phyloP scores from a whole-genome alignment of 2,113 vertebrate genomes.

The Balaeniceps rex region DNA sequence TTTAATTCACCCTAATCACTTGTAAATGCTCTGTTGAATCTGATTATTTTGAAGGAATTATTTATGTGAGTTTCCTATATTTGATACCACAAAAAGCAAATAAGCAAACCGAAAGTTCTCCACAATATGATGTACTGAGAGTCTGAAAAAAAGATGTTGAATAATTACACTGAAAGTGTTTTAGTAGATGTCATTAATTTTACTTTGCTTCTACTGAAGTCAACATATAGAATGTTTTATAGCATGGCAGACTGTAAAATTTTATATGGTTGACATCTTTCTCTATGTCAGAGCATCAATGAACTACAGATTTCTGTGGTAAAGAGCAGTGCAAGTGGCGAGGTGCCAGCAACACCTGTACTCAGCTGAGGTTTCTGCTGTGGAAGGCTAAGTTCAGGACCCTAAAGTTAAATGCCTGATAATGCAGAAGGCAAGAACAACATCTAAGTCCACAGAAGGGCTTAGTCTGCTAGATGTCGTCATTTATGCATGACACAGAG shows the following conservation, averaged over 20 bases:
- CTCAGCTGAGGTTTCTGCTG: background rate
- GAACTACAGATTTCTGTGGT: background rate
- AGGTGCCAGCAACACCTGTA: background rate
- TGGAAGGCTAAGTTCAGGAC: background rate
- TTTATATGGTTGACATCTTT: background rate
- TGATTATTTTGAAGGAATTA: constrained; percentile 38
- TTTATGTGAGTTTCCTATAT: constrained; percentile 1
- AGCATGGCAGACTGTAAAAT: background rate
- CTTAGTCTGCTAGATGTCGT: background rate
- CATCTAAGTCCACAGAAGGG: background rate
- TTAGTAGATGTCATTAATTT: background rate
- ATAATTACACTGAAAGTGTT: background rate
- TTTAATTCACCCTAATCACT: constrained; percentile 53
- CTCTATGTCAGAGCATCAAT: background rate
- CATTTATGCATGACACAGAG: background rate
- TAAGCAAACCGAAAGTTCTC: background rate
- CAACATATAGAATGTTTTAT: background rate
- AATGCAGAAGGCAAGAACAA: background rate
- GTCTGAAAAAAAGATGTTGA: background rate
- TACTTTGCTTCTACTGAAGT: background rate
- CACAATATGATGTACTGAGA: background rate
- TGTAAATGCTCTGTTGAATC: constrained; percentile 35
- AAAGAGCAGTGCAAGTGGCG: background rate
- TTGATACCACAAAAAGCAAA: background rate
- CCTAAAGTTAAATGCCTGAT: background rate